These are phyloP conservation scores for Zootoca vivipara DNA, from an alignment of 2,113 vertebrate species.

Conservation along the genomic window DNA sequence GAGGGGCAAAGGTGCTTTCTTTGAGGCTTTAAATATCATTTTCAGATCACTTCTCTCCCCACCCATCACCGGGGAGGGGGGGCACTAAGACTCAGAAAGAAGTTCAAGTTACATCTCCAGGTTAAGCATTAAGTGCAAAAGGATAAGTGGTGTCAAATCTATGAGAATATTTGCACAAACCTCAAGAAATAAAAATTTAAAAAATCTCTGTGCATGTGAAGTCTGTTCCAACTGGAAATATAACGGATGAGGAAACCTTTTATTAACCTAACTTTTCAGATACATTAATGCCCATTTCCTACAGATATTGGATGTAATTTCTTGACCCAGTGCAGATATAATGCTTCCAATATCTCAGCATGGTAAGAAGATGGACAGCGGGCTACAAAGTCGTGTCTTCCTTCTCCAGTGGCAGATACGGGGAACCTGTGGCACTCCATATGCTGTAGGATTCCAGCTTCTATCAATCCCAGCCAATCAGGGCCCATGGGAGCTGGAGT, in stretches of 20 bases:
- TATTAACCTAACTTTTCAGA: background rate
- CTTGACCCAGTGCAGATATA: background rate
- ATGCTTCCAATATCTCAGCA: background rate
- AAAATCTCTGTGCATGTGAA: background rate
- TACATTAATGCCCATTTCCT: background rate
- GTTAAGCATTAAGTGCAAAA: constrained; percentile 5
- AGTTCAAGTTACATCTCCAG: background rate
- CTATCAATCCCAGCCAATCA: too few species aligned
- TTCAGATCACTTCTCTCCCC: constrained; percentile 15
- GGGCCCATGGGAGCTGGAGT: background rate
- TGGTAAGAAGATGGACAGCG: background rate
- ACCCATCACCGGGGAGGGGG: background rate
- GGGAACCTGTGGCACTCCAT: background rate
- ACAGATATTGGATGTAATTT: background rate
- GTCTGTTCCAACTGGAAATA: background rate
- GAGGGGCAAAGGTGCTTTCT: background rate
- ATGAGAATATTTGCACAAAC: constrained; percentile 13
- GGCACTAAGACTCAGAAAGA: background rate
- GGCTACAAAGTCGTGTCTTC: too few species aligned
- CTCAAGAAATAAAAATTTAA: constrained; percentile 16
- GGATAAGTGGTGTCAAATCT: constrained; percentile 21
- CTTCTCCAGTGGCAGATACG: background rate
- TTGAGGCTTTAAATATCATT: constrained; percentile 26
- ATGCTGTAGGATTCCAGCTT: background rate
- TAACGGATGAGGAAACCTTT: background rate